Evolutionary conservation across 2,888 invertebrate genomes (phyloP), one percentile per base, ranked within the genome.

Genomic region (Tetanocera ferruginea): DNA sequence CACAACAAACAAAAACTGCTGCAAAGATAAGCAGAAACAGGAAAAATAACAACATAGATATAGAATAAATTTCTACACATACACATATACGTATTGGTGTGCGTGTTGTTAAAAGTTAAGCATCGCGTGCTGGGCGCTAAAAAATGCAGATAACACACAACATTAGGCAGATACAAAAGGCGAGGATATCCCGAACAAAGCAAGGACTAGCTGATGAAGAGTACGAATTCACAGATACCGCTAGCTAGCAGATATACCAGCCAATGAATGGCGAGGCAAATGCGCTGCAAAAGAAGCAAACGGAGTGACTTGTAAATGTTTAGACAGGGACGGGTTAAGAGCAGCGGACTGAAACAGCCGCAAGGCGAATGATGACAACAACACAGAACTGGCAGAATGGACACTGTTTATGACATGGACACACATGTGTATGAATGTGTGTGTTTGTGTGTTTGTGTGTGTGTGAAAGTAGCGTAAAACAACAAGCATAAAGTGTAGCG

Each of bases 151-250:
- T 52, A 55, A 52, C 25, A 49, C 25, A 51, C 11, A 34, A 23
- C 19, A 67, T 67, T 67, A 17, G 37, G 31, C 67, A 67, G 67
- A 67, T 67, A 67, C 67, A 19, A 31, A 37, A 14, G 4, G 14
- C 64, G 37, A 14, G 67, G 34, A 37, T 19, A 23, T 37, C 4
- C 64, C 31, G 17, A 34, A 34, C 28, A 60, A 23, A 60, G 14
- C 57, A 51, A 70, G 28, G 28, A 51, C 31, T n/a, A 28, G 51
- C 17, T 52, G 70, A 28, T 17, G 37, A 55, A 51, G 3, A 51
- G 70, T 31, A 55, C 28, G 52, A 28, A 11, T 43, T n/a, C 14
- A 43, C 43, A 67, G 52, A 69, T 69, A 67, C 25, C 51, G 28
- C 69, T 28, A 51, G 14, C 25, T 49, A 14, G 14, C 49, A 51